phyloP scores from a whole-genome alignment of 2,113 vertebrate species.

The Falco punctatus region DNA sequence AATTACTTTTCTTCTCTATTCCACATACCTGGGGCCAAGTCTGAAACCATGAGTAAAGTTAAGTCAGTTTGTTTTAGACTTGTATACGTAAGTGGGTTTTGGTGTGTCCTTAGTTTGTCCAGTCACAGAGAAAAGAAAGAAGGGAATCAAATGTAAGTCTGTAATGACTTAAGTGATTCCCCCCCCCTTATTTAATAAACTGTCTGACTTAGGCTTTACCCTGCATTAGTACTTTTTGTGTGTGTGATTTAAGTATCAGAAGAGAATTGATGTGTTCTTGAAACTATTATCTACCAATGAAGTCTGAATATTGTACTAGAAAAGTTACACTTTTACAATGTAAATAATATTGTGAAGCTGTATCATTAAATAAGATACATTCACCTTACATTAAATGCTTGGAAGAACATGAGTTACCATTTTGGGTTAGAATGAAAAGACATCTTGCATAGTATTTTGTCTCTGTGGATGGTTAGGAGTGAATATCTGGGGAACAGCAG shows the following conservation, averaged over 20 bases:
- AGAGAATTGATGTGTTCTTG: not conserved
- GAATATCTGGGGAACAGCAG: not conserved
- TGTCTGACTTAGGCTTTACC: not conserved
- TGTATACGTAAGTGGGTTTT: not conserved
- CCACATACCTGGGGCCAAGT: not conserved
- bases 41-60: not conserved
- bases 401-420: not conserved
- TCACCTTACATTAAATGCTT: not conserved
- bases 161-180: not conserved
- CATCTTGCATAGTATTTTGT: not conserved
- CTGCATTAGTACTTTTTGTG: not conserved
- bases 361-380: not conserved
- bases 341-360: not conserved
- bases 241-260: not conserved
- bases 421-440: not conserved
- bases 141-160: not conserved
- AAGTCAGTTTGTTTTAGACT: not conserved
- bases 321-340: not conserved
- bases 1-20: not conserved
- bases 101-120: not conserved
- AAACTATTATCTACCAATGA: not conserved
- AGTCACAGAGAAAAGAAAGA: not conserved
- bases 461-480: not conserved
- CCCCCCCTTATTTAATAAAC: not conserved
- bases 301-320: not conserved